These are phyloP conservation scores for Piscicola geometra DNA, from an alignment of 2,888 invertebrate genomes.

Conservation along the genomic window DNA sequence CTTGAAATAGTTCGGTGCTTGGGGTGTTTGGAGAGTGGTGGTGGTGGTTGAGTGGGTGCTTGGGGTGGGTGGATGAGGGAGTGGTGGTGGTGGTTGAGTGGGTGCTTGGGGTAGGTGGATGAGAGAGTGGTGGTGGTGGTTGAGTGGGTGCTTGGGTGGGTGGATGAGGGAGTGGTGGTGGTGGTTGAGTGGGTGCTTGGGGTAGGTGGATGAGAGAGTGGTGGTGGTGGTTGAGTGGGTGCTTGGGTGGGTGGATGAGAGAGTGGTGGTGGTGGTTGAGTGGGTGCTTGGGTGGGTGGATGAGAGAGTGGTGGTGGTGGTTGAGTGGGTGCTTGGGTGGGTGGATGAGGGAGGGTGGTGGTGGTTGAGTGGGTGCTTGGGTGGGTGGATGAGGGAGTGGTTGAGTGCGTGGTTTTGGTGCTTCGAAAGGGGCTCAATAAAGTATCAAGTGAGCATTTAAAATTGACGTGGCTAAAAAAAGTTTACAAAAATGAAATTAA, in stretches of 20 bases:
- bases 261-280: neutral
- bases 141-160: conserved; percentile 1
- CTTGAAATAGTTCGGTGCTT: neutral
- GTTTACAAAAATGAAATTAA: no score
- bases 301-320: no score
- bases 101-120: neutral
- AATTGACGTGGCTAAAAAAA: no score
- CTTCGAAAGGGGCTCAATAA: no score
- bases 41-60: conserved; percentile 28
- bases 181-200: neutral
- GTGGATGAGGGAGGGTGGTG: no score
- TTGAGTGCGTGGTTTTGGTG: no score
- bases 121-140: conserved; percentile 19
- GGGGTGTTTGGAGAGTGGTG: conserved; percentile 21
- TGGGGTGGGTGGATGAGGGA: conserved; percentile 16
- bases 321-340: no score
- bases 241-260: neutral
- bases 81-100: conserved; percentile 19
- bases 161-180: conserved; percentile 10
- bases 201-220: neutral
- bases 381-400: no score
- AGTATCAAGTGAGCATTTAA: no score
- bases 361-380: no score
- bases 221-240: neutral
- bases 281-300: no score